A percentile compares a stretch with the other conserved stretches of the same genome.
Evolutionary conservation across 2,888 invertebrate genomes (phyloP).

Genomic region (Drosophila borealis): DNA sequence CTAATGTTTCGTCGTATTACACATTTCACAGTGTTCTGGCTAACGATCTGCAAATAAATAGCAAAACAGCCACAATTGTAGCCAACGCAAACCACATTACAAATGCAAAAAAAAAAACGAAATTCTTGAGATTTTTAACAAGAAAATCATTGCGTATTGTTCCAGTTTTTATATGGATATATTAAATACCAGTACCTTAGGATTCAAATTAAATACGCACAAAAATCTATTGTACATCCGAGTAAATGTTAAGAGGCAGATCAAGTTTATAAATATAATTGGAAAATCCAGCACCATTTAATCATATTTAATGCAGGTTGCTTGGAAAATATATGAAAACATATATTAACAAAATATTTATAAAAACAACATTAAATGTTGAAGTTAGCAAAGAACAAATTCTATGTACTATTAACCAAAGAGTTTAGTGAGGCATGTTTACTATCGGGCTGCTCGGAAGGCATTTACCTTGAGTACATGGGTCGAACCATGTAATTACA

Average conservation of each 20-base stretch:
- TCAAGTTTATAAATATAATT: conserved; percentile 25
- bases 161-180: conserved; percentile 68
- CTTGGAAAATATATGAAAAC: conserved; percentile 21
- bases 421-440: conserved; percentile 28
- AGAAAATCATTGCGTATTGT: conserved; percentile 60
- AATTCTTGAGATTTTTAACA: conserved; percentile 64
- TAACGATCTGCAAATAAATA: conserved; percentile 39
- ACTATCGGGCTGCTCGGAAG: conserved; percentile 23
- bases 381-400: conserved; percentile 24
- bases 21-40: conserved; percentile 17
- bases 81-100: conserved; percentile 54
- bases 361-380: conserved; percentile 50
- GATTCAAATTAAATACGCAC: conserved; percentile 70
- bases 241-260: conserved; percentile 23
- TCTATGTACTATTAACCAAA: conserved; percentile 16
- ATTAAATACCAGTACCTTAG: conserved; percentile 58
- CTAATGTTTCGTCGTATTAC: conserved; percentile 2
- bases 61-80: conserved; percentile 53
- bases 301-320: conserved; percentile 27
- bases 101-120: conserved; percentile 27
- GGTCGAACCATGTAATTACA: conserved; percentile 50
- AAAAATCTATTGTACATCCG: conserved; percentile 63
- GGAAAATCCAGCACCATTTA: conserved; percentile 31
- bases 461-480: conserved; percentile 41
- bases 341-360: conserved; percentile 4